These are phyloP conservation scores for Bolinopsis microptera DNA, from an alignment of 37 sponge, comb jelly and placozoan genomes.

Conservation along the genomic window DNA sequence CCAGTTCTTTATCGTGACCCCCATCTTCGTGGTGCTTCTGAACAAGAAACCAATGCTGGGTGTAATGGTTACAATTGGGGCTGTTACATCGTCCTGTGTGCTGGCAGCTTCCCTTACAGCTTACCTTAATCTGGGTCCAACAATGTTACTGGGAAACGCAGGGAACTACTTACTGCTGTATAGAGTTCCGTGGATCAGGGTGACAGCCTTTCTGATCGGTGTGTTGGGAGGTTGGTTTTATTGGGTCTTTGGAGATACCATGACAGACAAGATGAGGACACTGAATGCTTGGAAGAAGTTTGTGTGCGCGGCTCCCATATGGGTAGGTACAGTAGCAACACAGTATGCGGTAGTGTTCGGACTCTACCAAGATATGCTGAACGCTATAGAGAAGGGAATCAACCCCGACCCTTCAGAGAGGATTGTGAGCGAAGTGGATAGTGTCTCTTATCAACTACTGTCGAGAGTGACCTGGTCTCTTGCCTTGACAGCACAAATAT, in stretches of 20 bases:
- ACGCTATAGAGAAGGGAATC: neutral
- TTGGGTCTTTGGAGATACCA: neutral
- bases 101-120: neutral
- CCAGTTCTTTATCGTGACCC: neutral
- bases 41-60: neutral
- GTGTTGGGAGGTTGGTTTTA: slow-evolving; percentile 39
- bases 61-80: neutral
- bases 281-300: neutral
- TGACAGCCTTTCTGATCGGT: neutral
- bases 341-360: slow-evolving; percentile 1
- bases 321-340: neutral
- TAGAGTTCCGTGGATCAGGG: neutral
- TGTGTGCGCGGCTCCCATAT: neutral
- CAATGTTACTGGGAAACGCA: neutral
- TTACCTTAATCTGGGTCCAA: neutral
- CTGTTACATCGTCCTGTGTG: neutral
- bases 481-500: neutral
- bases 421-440: neutral
- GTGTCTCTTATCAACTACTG: neutral
- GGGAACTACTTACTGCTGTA: neutral
- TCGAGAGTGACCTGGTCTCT: neutral
- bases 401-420: neutral
- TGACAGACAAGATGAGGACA: neutral
- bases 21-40: neutral
- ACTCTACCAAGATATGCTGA: neutral